A percentile compares a stretch with the other conserved stretches of the same genome.
phyloP scores from a whole-genome alignment of 2,797 vertebrate genomes.

The Eospalax fontanierii region DNA sequence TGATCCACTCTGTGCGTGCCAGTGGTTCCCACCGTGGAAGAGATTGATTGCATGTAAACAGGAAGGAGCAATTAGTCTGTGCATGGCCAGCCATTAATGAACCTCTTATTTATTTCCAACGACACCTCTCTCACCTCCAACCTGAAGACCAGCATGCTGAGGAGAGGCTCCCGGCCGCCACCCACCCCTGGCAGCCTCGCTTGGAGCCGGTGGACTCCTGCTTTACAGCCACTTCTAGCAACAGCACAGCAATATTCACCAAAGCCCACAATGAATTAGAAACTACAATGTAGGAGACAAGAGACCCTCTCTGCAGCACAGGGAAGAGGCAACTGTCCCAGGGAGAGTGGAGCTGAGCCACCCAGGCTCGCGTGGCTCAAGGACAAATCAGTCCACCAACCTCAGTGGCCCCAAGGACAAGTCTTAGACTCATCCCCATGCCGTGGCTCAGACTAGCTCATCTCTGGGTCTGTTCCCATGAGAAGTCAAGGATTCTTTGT shows the following conservation, averaged over 20 bases:
- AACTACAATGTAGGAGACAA: not conserved
- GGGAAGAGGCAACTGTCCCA: not conserved
- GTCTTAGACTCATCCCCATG: not conserved
- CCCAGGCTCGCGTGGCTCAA: rapidly evolving
- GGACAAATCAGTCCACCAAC: rapidly evolving
- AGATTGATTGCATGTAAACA: constrained; percentile 83
- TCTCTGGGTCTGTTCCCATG: not conserved
- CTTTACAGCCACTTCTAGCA: not conserved
- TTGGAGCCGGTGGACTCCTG: not conserved
- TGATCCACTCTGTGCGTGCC: not conserved
- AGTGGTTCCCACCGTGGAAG: constrained; percentile 31
- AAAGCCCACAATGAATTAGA: not conserved
- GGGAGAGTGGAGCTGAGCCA: not conserved
- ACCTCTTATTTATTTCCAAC: constrained; percentile 78
- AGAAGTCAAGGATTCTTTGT: not conserved
- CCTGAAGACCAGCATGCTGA: constrained; percentile 28
- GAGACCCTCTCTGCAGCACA: not conserved
- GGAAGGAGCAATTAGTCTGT: constrained; percentile 82
- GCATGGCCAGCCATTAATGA: constrained; percentile 83
- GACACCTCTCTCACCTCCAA: constrained; percentile 71
- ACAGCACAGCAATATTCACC: rapidly evolving
- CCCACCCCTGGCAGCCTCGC: not conserved
- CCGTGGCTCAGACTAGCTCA: too few species aligned
- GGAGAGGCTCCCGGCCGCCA: not conserved
- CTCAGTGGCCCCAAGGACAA: not conserved